Evolutionary conservation across 2,888 invertebrate species (phyloP).

Genomic region (Oxystoma pomonae): DNA sequence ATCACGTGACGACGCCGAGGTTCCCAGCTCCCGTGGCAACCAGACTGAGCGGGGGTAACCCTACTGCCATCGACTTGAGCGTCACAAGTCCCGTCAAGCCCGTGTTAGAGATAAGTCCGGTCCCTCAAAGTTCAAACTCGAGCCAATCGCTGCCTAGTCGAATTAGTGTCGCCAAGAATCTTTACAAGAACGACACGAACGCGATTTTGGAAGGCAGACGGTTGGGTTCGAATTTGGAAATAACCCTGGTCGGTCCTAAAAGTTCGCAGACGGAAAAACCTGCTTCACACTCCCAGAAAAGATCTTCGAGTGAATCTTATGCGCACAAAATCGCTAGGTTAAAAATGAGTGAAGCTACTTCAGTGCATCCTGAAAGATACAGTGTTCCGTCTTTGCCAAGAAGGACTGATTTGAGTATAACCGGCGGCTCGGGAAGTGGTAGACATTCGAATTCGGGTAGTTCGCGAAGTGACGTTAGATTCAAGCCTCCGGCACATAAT

Average conservation of each 20-base stretch:
- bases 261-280: constrained; percentile 10
- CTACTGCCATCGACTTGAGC: constrained; percentile 57
- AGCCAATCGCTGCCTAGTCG: constrained; percentile 7
- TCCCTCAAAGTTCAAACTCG: constrained; percentile 41
- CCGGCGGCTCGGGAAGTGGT: background rate
- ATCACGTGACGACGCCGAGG: constrained; percentile 54
- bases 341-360: constrained; percentile 37
- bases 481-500: background rate
- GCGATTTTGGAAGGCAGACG: constrained; percentile 47
- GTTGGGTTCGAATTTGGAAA: constrained; percentile 65
- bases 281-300: constrained; percentile 46
- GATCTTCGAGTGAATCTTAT: constrained; percentile 56
- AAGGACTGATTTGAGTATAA: background rate
- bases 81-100: constrained; percentile 51
- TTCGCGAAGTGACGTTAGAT: background rate
- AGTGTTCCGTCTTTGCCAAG: constrained; percentile 16
- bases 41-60: constrained; percentile 48
- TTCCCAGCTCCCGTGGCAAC: constrained; percentile 21
- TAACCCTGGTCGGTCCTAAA: constrained; percentile 56
- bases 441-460: background rate
- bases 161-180: constrained; percentile 30
- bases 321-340: constrained; percentile 48
- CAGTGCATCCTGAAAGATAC: constrained; percentile 27
- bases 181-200: constrained; percentile 28
- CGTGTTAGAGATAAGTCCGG: constrained; percentile 58